These are phyloP conservation scores for Ophioninae sp. DNA, from an alignment of 2,888 invertebrate genomes.

Conservation along the genomic window DNA sequence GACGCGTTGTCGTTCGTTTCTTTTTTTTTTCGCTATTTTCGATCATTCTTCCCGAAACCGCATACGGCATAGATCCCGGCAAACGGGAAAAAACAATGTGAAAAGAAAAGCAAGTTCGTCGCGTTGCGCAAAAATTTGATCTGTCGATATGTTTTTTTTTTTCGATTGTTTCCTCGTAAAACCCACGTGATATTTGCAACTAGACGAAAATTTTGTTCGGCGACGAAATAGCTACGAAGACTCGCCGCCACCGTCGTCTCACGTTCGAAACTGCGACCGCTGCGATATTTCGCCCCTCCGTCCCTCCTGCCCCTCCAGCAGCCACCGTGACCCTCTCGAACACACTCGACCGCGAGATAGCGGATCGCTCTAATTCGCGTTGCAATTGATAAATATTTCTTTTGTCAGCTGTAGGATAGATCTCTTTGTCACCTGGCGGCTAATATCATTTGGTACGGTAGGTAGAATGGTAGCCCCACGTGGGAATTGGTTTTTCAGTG, in stretches of 20 bases:
- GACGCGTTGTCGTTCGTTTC: background rate
- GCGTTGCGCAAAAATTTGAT: background rate
- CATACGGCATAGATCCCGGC: background rate
- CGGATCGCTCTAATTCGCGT: background rate
- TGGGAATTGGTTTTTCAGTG: background rate
- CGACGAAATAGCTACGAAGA: background rate
- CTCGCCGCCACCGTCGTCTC: background rate
- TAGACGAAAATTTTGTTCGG: background rate
- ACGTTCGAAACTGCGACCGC: slow-evolving; percentile 34
- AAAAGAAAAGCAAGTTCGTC: background rate
- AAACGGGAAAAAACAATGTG: background rate
- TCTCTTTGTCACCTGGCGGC: no score
- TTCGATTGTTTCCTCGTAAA: background rate
- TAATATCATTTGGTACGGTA: no score
- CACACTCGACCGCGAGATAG: background rate
- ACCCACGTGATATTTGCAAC: background rate
- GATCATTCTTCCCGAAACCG: background rate
- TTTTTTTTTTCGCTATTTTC: background rate
- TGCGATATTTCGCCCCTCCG: slow-evolving; percentile 13
- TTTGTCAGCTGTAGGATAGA: no score
- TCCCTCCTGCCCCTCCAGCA: background rate
- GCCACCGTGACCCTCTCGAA: background rate
- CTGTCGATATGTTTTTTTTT: background rate
- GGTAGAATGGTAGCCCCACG: background rate
- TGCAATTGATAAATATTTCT: no score